A percentile compares a stretch with the other conserved stretches of the same genome.
Evolutionary conservation across 2,113 vertebrate species (phyloP).

Genomic region (Aleadryas rufinucha): DNA sequence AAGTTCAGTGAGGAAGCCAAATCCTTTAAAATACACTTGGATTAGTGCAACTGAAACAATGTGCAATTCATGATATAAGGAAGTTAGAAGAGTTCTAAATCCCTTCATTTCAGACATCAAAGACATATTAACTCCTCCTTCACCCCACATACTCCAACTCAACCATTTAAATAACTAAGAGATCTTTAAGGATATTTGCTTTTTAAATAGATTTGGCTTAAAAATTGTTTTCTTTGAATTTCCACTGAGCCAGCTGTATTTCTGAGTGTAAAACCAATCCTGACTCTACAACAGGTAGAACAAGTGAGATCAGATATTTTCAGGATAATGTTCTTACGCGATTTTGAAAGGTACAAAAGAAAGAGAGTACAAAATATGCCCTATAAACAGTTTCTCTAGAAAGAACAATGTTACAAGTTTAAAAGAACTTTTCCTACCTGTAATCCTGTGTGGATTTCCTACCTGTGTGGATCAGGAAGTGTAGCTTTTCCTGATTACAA

Average conservation of each 20-base stretch:
- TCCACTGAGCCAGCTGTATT: not conserved
- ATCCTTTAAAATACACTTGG: not conserved
- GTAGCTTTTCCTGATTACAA: slow-evolving; percentile 55
- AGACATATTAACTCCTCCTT: not conserved
- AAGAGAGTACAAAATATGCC: not conserved
- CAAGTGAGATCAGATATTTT: not conserved
- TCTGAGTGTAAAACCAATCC: not conserved
- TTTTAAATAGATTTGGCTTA: not conserved
- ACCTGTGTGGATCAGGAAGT: slow-evolving; percentile 10
- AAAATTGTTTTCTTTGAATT: not conserved
- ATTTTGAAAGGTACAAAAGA: not conserved
- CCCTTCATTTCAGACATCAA: not conserved
- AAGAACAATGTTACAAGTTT: not conserved
- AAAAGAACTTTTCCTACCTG: slow-evolving; percentile 63
- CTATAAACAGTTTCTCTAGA: not conserved
- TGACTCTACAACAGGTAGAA: slow-evolving; percentile 9
- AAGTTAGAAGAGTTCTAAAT: slow-evolving; percentile 16
- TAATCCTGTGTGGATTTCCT: too few species aligned
- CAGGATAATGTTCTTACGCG: not conserved
- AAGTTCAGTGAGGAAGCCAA: not conserved
- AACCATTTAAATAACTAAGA: not conserved
- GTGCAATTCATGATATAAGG: not conserved
- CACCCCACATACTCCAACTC: not conserved
- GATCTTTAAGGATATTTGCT: not conserved
- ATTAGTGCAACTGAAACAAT: not conserved